Evolutionary conservation across 2,797 vertebrate genomes (phyloP), one percentile per base, ranked within the genome.

Genomic region (Diplodus sargus): DNA sequence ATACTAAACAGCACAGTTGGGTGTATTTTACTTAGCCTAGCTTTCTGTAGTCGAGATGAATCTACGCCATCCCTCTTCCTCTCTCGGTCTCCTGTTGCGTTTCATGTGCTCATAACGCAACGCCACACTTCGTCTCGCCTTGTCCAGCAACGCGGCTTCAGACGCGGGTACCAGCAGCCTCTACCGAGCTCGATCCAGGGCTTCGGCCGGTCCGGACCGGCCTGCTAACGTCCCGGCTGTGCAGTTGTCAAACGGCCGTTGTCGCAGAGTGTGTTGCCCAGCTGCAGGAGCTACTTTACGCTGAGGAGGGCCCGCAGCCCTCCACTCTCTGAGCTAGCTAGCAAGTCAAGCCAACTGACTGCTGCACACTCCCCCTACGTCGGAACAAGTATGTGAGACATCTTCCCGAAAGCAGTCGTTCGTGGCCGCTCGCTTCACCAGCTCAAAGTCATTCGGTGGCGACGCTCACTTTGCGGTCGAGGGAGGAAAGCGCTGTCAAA

Each of bases 321-420:
- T 92, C 88, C 90, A 92, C 93, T 94, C 91, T 83, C 87, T n/a
- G 80, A 90, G 87, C 90, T 79, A 93, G 91, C 92, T 92, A 92
- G 90, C 91, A 76, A 86, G 87, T 87, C 82, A 82, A 89, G 82
- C 82, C 89, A 80, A 91, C 90, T 93, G 90, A 79, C 87, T 87
- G 89, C 85, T 79, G 90, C 78, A 93, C 94, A 94, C 93, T 93
- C 92, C 93, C 93, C 93, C 92, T 96, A 96, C 95, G 96, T 96
- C 92, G 94, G 96, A 91, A 96, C 92, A 95, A 95, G 95, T 93
- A 92, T 89, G 89, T 66, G 91, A 93, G 94, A 95, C 96, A 96
- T 96, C 91, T 87, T 91, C 83, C 78, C 54, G 49, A 76, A 92
- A 85, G 75, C 84, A 34, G 78, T 85, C 74, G 78, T 59, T 54